phyloP scores from a whole-genome alignment of 2,797 vertebrate genomes.

The Pantherophis vulpinus region DNA sequence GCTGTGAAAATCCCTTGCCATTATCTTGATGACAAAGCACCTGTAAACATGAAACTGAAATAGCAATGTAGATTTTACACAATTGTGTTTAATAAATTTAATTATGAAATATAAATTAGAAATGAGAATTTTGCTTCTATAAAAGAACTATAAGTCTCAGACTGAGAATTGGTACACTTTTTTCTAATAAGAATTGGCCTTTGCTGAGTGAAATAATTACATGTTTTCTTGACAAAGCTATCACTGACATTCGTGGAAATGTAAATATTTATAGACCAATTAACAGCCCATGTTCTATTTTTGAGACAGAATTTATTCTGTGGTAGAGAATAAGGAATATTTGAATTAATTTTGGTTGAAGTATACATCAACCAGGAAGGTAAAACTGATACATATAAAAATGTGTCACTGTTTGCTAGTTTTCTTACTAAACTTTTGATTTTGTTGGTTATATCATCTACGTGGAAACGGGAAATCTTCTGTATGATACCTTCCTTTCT shows the following conservation, averaged over 20 bases:
- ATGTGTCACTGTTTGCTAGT: neutral
- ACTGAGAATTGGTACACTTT: neutral
- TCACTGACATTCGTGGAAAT: neutral
- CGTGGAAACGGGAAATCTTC: neutral
- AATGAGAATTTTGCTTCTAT: constrained; percentile 57
- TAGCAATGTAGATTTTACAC: constrained; percentile 73
- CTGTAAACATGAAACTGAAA: constrained; percentile 72
- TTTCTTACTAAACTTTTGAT: neutral
- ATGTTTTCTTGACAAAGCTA: neutral
- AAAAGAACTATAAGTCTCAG: neutral
- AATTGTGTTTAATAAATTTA: constrained; percentile 76
- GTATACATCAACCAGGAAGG: neutral
- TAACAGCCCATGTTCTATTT: neutral
- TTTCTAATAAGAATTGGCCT: neutral
- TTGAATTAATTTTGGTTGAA: neutral
- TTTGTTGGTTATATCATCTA: neutral
- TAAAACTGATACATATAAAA: neutral
- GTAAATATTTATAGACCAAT: neutral
- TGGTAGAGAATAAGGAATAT: neutral
- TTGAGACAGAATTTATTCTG: neutral
- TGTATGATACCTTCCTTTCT: neutral
- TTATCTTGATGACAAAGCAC: constrained; percentile 59
- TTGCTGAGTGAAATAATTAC: neutral
- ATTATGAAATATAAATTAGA: constrained; percentile 63
- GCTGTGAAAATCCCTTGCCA: constrained; percentile 57